Base-by-base conservation (phyloP, 2,797 vertebrate species). In the Acestrorhynchus altus region DNA sequence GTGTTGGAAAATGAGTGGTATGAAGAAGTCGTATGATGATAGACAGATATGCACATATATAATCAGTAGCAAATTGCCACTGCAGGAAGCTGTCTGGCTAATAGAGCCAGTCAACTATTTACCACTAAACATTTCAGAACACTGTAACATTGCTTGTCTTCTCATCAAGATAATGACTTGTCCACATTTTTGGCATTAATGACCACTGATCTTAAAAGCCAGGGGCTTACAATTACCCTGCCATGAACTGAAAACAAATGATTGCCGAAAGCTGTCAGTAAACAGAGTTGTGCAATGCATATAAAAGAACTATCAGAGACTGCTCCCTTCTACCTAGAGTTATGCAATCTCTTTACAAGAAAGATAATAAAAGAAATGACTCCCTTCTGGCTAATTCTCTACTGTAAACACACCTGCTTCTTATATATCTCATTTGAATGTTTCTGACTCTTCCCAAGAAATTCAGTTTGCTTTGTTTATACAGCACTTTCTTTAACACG, bases 71-170 rank as follows among this genome's bases (percentile, higher is more conserved):
- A 82, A 70, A 77, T 85, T 86, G 35, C 67, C 63, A 13, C 18
- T 70, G 89, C 88, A 84, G 89, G 88, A 84, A 86, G 81, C 81
- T 87, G 77, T 72, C 84, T 87, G 65, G 49, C 74, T 83, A 79
- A 80, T 77, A 83, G 80, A 83, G 63, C 65, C 35, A 79, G 83
- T 89, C 86, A 85, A 83, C 80, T 71, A 52, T 22, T 84, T 80
- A 69, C 68, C 72, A 31, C 54, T 51, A 22, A n/a, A 51, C 4
- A 10, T 35, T 24, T 42, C 31, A 42, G 61, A 64, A 42, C 28
- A 61, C 28, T 8, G 15, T 7, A 13, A 60, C 57, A 13, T 56
- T 64, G 46, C 1, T 12, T 69, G 40, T 49, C 39, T 12, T 26
- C 49, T 31, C 57, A 77, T 39, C 16, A 77, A 71, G 65, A 40